phyloP scores from a whole-genome alignment of 2,888 invertebrate genomes.

The Brenthis hecate region DNA sequence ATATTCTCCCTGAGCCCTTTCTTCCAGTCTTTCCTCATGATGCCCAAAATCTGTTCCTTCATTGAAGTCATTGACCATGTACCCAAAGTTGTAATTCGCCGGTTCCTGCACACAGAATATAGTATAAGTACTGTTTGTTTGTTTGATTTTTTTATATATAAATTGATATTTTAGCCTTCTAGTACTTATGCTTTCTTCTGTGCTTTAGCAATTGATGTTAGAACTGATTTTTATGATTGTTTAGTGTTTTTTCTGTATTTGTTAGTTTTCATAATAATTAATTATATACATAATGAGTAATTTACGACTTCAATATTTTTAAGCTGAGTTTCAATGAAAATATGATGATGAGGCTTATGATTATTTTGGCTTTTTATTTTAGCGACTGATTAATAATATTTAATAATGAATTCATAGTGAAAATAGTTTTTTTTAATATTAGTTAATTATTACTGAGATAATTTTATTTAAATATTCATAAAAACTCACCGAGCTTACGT shows the following conservation, averaged over 20 bases:
- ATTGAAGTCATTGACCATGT: slow-evolving; percentile 84
- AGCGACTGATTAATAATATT: not conserved
- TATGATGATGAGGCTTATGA: not conserved
- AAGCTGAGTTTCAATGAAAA: too few relatives aligned
- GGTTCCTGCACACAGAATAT: slow-evolving; percentile 76
- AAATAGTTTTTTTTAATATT: not conserved
- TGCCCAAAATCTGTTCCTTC: slow-evolving; percentile 86
- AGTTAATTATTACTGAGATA: too few relatives aligned
- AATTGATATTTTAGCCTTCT: slow-evolving; percentile 1
- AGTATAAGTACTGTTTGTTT: slow-evolving; percentile 51
- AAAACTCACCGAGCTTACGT: slow-evolving; percentile 57
- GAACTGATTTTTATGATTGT: not conserved
- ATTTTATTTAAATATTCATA: not conserved
- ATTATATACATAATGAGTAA: too few relatives aligned
- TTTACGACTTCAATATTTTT: too few relatives aligned
- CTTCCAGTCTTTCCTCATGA: slow-evolving; percentile 83
- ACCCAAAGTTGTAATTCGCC: slow-evolving; percentile 86
- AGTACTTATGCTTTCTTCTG: slow-evolving; percentile 42
- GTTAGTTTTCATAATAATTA: too few relatives aligned
- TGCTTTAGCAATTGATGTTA: slow-evolving; percentile 11
- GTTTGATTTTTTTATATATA: not conserved
- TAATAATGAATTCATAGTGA: not conserved
- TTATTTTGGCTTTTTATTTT: not conserved
- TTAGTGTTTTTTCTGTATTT: too few relatives aligned
- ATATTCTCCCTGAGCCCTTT: slow-evolving; percentile 83